These are phyloP conservation scores for Trichonephila clavipes DNA, from an alignment of 1,140 invertebrate genomes.

Conservation along the genomic window DNA sequence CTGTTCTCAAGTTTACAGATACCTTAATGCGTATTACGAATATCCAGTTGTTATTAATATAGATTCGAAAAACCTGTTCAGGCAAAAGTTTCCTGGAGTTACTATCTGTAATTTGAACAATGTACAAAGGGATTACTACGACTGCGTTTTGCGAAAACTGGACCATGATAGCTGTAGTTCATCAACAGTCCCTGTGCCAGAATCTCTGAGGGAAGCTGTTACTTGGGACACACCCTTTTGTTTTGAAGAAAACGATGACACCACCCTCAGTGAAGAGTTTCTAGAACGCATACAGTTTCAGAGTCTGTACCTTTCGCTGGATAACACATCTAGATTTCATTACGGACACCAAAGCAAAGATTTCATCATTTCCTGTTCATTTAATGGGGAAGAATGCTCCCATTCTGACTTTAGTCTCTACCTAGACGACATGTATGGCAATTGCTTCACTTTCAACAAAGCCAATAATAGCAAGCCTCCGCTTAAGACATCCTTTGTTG, in stretches of 20 bases:
- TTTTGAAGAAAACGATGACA: neutral
- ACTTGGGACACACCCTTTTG: neutral
- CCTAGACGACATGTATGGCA: slow-evolving; percentile 23
- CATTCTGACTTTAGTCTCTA: neutral
- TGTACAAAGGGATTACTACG: neutral
- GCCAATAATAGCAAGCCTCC: neutral
- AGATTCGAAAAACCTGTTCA: slow-evolving; percentile 14
- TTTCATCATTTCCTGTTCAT: slow-evolving; percentile 47
- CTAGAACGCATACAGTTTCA: neutral
- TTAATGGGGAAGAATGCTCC: slow-evolving; percentile 53
- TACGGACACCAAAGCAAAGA: slow-evolving; percentile 63
- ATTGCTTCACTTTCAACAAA: slow-evolving; percentile 63
- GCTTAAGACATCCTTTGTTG: slow-evolving; percentile 24
- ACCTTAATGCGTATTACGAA: slow-evolving; percentile 23
- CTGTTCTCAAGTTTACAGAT: slow-evolving; percentile 46
- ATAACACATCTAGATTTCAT: neutral
- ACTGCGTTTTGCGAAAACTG: neutral
- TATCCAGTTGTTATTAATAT: slow-evolving; percentile 65
- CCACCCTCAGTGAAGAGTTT: neutral
- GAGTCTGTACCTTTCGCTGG: slow-evolving; percentile 12
- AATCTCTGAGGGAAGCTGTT: neutral
- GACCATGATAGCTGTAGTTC: neutral
- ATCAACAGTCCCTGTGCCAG: neutral
- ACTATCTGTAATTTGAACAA: slow-evolving; percentile 66
- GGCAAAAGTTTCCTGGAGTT: slow-evolving; percentile 47